Evolutionary conservation across 2,797 vertebrate species (phyloP), one percentile per base, ranked within the genome.

Genomic region (Rhynchotus rufescens): DNA sequence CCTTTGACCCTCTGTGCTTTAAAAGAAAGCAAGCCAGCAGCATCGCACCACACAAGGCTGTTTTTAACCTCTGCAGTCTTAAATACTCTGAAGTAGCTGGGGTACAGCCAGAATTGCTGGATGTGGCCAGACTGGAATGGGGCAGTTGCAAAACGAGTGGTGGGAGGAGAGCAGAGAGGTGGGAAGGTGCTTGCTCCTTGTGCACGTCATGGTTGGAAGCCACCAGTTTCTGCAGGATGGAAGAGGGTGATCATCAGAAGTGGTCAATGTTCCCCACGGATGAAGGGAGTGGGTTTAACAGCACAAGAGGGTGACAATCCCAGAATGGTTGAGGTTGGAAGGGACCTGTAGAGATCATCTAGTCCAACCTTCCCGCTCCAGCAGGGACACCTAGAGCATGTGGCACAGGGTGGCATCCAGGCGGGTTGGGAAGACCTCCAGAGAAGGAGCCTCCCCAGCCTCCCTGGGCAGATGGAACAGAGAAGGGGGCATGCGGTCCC

Each of bases 11-110:
- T n/a, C 0, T 0, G 3, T 3, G 14, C 8, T 32, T 26, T 6
- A 19, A n/a, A 44, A 25, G 36, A 42, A 1, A 6, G 38, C 36
- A n/a, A 84, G 7, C 8, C 54, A 62, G 49, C 34, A 40, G 47
- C 56, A 20, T 6, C 1, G 3, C 11, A 15, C 8, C 0, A 0
- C 2, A 1, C 0, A 5, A 38, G 47, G 23, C 36, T 2, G 4
- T 14, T 22, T 25, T n/a, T 3, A 28, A 23, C 51, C 34, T 13
- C n/a, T 1, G 2, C 26, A 4, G 3, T 15, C 36, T 52, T 15
- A 59, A 38, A 38, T 0, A 9, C 19, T 40, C n/a, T 45, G 45
- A 2, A 49, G 13, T 15, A 38, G 60, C 34, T 26, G 34, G 34
- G 34, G 59, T 16, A n/a, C 52, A 30, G 52, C 52, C 52, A 56